Evolutionary conservation across 2,888 invertebrate species (phyloP).

Genomic region (Platypus cylindrus): DNA sequence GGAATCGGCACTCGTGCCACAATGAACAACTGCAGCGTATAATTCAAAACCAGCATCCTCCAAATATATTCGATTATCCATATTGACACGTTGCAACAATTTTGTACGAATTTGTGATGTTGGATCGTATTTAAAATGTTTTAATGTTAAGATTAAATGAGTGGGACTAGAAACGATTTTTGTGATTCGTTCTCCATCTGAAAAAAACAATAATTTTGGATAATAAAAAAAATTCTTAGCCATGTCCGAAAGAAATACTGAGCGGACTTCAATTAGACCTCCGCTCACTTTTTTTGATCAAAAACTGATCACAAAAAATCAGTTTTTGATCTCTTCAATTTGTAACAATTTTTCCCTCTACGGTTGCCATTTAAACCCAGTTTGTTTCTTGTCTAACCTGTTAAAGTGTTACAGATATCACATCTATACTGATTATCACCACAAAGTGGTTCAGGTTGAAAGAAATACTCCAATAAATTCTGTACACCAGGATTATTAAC

Average conservation of each 20-base stretch:
- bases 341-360: too few species aligned
- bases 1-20: constrained; percentile 68
- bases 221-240: too few species aligned
- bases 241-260: too few species aligned
- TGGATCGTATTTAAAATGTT: constrained; percentile 63
- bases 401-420: constrained; percentile 57
- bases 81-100: constrained; percentile 45
- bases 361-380: not conserved
- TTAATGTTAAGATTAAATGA: constrained; percentile 66
- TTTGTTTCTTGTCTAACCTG: constrained; percentile 28
- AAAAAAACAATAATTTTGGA: not conserved
- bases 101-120: constrained; percentile 65
- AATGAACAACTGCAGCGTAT: constrained; percentile 76
- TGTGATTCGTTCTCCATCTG: constrained; percentile 60
- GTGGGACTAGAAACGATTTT: constrained; percentile 60
- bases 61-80: constrained; percentile 47
- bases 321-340: not conserved
- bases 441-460: constrained; percentile 61
- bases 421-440: constrained; percentile 78
- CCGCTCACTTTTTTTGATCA: not conserved
- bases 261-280: too few species aligned
- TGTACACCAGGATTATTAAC: constrained; percentile 54
- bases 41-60: constrained; percentile 48
- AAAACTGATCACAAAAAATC: not conserved
- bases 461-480: constrained; percentile 62